These are phyloP conservation scores for Nomada lathburiana DNA, from an alignment of 2,888 invertebrate species.

Conservation along the genomic window DNA sequence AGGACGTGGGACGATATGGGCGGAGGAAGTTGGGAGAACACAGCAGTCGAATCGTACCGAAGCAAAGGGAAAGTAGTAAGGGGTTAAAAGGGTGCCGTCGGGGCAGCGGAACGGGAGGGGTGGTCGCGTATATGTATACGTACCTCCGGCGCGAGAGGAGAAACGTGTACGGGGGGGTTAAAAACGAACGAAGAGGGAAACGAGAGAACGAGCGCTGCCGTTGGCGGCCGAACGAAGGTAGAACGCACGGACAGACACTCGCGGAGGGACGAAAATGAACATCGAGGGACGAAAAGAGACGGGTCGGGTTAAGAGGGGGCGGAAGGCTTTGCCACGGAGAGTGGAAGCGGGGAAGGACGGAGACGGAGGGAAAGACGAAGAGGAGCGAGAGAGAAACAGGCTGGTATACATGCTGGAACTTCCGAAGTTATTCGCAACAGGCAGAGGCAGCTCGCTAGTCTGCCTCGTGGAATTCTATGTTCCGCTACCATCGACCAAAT, in stretches of 20 bases:
- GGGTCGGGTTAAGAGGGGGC: slow-evolving; percentile 4
- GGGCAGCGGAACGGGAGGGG: not conserved
- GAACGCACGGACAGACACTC: not conserved
- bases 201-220: not conserved
- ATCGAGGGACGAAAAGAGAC: slow-evolving; percentile 15
- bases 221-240: not conserved
- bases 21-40: slow-evolving; percentile 6
- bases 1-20: not conserved
- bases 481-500: slow-evolving; percentile 34
- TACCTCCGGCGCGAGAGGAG: not conserved
- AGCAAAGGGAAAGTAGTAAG: slow-evolving; percentile 30
- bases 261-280: not conserved
- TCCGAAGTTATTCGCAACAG: slow-evolving; percentile 78
- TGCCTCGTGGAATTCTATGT: slow-evolving; percentile 73
- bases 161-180: slow-evolving; percentile 9
- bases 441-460: slow-evolving; percentile 75
- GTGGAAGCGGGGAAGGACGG: slow-evolving; percentile 17
- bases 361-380: slow-evolving; percentile 34
- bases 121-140: not conserved
- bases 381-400: slow-evolving; percentile 44
- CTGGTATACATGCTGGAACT: slow-evolving; percentile 68
- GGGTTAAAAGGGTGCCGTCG: slow-evolving; percentile 32
- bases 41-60: slow-evolving; percentile 35
- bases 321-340: slow-evolving; percentile 8
- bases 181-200: slow-evolving; percentile 23